These are phyloP conservation scores for Lumbricus terrestris DNA, from an alignment of 2,888 invertebrate species.

Conservation along the genomic window DNA sequence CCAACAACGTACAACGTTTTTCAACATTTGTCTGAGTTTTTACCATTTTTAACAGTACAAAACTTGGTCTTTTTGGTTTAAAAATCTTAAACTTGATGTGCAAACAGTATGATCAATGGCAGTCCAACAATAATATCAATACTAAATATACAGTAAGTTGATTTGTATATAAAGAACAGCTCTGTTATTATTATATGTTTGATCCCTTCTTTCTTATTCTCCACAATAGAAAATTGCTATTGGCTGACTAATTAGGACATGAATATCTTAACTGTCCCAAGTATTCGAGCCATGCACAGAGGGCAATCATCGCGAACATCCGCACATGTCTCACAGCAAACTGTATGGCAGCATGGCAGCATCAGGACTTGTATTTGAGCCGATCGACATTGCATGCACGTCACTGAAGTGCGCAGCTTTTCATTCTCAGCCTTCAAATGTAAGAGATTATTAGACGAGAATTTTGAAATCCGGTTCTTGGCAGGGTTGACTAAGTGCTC, in stretches of 20 bases:
- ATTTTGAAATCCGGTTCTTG: neutral
- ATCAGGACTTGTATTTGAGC: neutral
- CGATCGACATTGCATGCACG: neutral
- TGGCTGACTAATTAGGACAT: neutral
- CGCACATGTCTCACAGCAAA: neutral
- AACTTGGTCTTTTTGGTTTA: no score
- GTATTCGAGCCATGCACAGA: neutral
- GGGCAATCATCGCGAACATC: neutral
- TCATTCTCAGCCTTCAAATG: neutral
- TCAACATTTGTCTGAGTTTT: no score
- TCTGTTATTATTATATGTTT: neutral
- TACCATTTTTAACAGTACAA: no score
- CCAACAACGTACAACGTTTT: no score
- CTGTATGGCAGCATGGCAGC: neutral
- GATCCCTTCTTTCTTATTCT: neutral
- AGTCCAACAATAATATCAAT: no score
- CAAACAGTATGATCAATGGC: no score
- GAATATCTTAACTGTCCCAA: constrained; percentile 12
- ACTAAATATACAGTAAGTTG: no score
- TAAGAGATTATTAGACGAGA: neutral
- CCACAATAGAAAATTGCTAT: neutral
- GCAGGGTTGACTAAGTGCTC: neutral
- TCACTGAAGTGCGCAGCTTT: constrained; percentile 5
- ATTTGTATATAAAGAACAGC: no score
- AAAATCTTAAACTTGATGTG: no score